Conservation (phyloP, 1,140 invertebrate genomes). For the Meteorus sp. region DNA sequence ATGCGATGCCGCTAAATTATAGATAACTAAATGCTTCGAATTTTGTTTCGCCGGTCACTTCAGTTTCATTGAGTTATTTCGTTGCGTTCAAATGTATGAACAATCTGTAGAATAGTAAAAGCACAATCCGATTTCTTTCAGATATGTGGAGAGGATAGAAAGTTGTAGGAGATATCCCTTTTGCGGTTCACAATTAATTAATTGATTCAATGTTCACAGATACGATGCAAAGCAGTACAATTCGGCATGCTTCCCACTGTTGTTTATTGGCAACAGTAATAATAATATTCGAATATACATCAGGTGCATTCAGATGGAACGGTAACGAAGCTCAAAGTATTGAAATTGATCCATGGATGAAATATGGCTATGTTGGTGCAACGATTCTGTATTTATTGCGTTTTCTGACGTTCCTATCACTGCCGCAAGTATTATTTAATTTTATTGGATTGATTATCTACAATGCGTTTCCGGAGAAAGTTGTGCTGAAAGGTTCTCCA, state of each 20-base stretch:
- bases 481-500: constrained; percentile 85
- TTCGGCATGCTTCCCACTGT: constrained; percentile 80
- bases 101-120: too few relatives aligned
- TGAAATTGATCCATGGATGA: constrained; percentile 76
- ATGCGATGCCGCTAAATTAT: too few relatives aligned
- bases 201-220: too few relatives aligned
- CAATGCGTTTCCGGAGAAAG: constrained; percentile 94
- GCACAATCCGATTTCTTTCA: too few relatives aligned
- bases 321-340: constrained; percentile 60
- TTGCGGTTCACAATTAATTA: too few relatives aligned
- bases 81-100: too few relatives aligned
- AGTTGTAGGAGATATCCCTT: too few relatives aligned
- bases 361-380: constrained; percentile 75
- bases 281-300: constrained; percentile 75
- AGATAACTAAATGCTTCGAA: too few relatives aligned
- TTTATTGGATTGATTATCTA: constrained; percentile 88
- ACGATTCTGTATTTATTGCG: constrained; percentile 76
- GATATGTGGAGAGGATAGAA: too few relatives aligned
- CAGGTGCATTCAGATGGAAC: constrained; percentile 75
- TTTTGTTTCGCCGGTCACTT: too few relatives aligned
- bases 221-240: constrained; percentile 66
- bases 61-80: too few relatives aligned
- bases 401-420: constrained; percentile 81
- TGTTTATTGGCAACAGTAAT: constrained; percentile 75
- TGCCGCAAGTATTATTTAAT: constrained; percentile 90